A percentile compares a stretch with the other conserved stretches of the same genome.
phyloP scores from a whole-genome alignment of 1,140 invertebrate species.

The Drosophila ambigua region DNA sequence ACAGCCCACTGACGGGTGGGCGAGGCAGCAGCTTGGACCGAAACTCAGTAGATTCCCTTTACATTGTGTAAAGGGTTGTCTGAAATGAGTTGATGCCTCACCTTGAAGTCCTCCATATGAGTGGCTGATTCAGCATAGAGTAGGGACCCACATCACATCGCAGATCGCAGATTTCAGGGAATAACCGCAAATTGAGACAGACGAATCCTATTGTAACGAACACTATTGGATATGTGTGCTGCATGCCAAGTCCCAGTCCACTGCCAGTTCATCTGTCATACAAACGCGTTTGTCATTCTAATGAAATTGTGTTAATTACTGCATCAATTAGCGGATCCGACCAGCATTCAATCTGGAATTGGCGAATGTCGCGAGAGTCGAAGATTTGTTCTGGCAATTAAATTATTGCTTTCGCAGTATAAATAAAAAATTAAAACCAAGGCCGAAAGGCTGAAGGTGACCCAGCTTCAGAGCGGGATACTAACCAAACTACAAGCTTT shows the following conservation, averaged over 20 bases:
- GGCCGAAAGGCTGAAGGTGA: no score
- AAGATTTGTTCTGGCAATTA: background rate
- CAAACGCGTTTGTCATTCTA: conserved; percentile 1
- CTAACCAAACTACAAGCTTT: no score
- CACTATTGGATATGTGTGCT: background rate
- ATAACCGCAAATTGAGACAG: no score
- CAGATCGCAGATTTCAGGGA: conserved; percentile 5
- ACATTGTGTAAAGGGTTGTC: no score
- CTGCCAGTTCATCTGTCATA: background rate
- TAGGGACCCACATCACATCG: no score
- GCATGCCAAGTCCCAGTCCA: background rate
- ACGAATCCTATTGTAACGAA: background rate
- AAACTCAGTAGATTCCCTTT: no score
- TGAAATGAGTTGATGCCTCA: no score
- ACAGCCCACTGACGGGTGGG: no score
- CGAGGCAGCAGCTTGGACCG: no score
- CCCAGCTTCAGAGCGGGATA: no score
- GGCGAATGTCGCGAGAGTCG: background rate
- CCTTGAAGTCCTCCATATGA: no score
- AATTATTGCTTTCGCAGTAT: background rate
- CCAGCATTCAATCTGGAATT: background rate
- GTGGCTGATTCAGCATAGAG: no score
- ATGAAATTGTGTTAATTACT: conserved; percentile 27
- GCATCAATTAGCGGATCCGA: conserved; percentile 18
- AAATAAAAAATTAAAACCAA: conserved; percentile 12